Evolutionary conservation across 2,797 vertebrate genomes (phyloP).

Genomic region (Micromesistius poutassou): DNA sequence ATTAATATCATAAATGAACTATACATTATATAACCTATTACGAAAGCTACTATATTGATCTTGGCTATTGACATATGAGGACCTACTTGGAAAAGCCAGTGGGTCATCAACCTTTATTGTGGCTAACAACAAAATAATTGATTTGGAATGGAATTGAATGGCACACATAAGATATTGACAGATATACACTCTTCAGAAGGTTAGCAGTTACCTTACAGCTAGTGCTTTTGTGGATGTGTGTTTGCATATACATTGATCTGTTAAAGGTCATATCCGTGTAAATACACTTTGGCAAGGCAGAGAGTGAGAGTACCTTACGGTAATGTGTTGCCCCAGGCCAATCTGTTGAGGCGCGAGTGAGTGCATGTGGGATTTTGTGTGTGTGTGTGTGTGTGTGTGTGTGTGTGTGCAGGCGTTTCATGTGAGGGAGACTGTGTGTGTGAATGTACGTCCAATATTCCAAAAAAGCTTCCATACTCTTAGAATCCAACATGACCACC

Average conservation of each 20-base stretch:
- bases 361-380: background rate
- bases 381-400: constrained; percentile 17
- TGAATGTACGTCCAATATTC: background rate
- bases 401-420: background rate
- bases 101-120: constrained; percentile 57
- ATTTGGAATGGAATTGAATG: constrained; percentile 38
- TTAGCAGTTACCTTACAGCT: background rate
- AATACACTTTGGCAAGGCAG: background rate
- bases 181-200: constrained; percentile 14
- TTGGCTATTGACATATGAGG: constrained; percentile 17
- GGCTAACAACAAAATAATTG: constrained; percentile 56
- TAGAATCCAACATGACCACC: background rate
- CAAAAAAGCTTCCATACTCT: background rate
- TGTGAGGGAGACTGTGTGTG: background rate
- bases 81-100: background rate
- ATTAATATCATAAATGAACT: no score
- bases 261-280: background rate
- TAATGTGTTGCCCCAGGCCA: background rate
- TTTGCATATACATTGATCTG: background rate
- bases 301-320: background rate
- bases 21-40: no score
- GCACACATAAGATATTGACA: constrained; percentile 47
- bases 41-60: constrained; percentile 12
- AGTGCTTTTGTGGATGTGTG: background rate
- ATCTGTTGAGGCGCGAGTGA: background rate